These are phyloP conservation scores for Sympetrum striolatum DNA, from an alignment of 2,888 invertebrate genomes.

Conservation along the genomic window DNA sequence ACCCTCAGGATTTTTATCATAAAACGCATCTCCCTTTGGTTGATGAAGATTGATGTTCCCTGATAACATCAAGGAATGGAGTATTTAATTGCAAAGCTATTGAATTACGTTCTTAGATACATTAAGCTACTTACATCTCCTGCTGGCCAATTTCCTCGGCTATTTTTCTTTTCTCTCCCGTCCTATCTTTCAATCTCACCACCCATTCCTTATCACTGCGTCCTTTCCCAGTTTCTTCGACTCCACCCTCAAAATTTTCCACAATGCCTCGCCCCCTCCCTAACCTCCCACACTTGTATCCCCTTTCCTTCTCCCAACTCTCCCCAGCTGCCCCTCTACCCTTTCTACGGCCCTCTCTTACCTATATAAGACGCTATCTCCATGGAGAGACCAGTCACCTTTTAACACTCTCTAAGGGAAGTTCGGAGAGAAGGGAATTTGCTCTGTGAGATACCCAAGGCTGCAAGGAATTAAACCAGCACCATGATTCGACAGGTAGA, in stretches of 20 bases:
- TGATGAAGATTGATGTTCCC: no score
- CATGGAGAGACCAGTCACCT: constrained; percentile 14
- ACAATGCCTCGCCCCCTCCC: not conserved
- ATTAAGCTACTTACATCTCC: no score
- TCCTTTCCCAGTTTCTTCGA: not conserved
- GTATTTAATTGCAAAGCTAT: no score
- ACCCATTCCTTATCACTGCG: not conserved
- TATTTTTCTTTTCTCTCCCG: not conserved
- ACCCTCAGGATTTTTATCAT: no score
- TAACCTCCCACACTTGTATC: not conserved
- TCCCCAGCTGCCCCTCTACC: not conserved
- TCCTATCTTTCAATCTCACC: not conserved
- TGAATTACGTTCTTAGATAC: no score
- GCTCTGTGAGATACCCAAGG: not conserved
- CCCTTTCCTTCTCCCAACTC: not conserved
- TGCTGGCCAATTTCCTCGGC: not conserved
- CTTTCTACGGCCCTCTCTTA: not conserved
- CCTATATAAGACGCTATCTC: constrained; percentile 22
- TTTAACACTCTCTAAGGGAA: not conserved
- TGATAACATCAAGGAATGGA: no score
- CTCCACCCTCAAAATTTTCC: not conserved
- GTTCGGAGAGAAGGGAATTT: not conserved
- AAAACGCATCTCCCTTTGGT: no score
- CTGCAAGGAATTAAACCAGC: not conserved
- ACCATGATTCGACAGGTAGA: not conserved